phyloP scores from a whole-genome alignment of 2,797 vertebrate species.

The Pteronotus mesoamericanus region DNA sequence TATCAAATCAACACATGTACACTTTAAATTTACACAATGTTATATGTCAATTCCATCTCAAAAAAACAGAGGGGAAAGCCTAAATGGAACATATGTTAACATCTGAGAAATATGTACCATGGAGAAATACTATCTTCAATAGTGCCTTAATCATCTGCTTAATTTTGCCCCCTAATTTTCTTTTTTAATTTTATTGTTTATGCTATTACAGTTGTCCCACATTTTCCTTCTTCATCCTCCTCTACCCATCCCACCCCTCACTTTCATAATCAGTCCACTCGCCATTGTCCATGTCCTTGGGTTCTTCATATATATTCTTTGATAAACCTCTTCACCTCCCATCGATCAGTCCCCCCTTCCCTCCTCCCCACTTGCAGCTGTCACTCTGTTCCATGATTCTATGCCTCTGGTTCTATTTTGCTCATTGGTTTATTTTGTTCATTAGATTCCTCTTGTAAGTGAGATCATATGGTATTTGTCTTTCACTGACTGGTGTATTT shows the following conservation, averaged over 20 bases:
- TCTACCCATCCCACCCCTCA: neutral
- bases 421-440: neutral
- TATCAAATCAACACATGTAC: neutral
- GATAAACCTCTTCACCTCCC: neutral
- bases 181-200: neutral
- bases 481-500: neutral
- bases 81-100: neutral
- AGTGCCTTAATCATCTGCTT: neutral
- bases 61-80: neutral
- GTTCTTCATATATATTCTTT: neutral
- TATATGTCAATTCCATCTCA: neutral
- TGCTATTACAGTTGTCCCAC: neutral
- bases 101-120: neutral
- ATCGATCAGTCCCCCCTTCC: neutral
- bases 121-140: neutral
- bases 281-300: neutral
- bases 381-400: neutral
- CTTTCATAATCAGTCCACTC: neutral
- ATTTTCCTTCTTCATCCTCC: neutral
- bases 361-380: neutral
- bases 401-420: neutral
- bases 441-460: neutral
- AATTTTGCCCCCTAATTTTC: neutral
- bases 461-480: neutral
- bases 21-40: neutral